These are phyloP conservation scores for roundworm (Caenorhabditis elegans) DNA, from an alignment of 1,140 invertebrate species.

Conservation along the genomic window WBcel235 BX284605.5:5406501-5407000, in stretches of 20 bases:
- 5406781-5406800: too few species aligned
- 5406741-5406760: too few species aligned
- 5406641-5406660: conserved; percentile 59
- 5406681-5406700: conserved; percentile 62
- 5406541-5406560: too few species aligned
- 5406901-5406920: too few species aligned
- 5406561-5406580: too few species aligned
- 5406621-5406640: conserved; percentile 60
- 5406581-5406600: conserved; percentile 34
- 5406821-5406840: too few species aligned
- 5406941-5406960: conserved; percentile 49
- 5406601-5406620: conserved; percentile 58
- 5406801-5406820: not conserved
- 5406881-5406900: too few species aligned
- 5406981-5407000: conserved; percentile 52
- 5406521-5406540: too few species aligned
- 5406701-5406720: conserved; percentile 58
- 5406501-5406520: too few species aligned
- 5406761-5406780: not conserved
- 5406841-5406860: too few species aligned
- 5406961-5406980: conserved; percentile 51
- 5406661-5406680: conserved; percentile 63
- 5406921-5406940: conserved; percentile 59
- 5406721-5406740: conserved; percentile 48
- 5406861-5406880: too few species aligned